Evolutionary conservation across 2,888 invertebrate genomes (phyloP).

Genomic region (Cremastinae sp.): DNA sequence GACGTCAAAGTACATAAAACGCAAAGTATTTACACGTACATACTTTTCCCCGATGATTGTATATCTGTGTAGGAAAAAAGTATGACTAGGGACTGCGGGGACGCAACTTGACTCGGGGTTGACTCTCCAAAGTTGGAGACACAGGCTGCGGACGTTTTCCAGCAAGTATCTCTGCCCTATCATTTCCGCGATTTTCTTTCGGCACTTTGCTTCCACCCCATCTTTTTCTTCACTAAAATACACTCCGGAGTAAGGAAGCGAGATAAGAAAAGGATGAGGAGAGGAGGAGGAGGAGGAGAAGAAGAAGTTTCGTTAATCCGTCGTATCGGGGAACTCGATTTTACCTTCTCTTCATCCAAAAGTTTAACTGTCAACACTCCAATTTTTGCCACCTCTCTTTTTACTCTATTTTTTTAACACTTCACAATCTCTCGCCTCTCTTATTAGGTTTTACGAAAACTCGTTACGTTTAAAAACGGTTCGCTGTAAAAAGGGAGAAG

Average conservation of each 20-base stretch:
- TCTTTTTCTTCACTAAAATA: background rate
- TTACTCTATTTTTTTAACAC: background rate
- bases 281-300: slow-evolving; percentile 4
- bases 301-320: slow-evolving; percentile 52
- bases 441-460: slow-evolving; percentile 10
- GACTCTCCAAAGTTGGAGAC: too few species aligned
- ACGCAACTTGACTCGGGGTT: background rate
- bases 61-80: background rate
- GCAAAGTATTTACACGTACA: slow-evolving; percentile 10
- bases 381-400: background rate
- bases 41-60: background rate
- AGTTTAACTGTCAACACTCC: slow-evolving; percentile 8
- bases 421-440: slow-evolving; percentile 7
- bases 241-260: background rate
- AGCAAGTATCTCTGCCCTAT: slow-evolving; percentile 7
- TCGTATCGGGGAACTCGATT: slow-evolving; percentile 57
- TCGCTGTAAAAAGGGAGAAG: background rate
- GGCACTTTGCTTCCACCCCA: slow-evolving; percentile 32
- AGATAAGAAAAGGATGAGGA: background rate
- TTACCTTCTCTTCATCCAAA: slow-evolving; percentile 5
- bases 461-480: slow-evolving; percentile 13
- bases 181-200: slow-evolving; percentile 16
- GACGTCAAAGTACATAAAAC: slow-evolving; percentile 27
- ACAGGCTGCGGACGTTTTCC: slow-evolving; percentile 9
- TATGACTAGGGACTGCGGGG: background rate